Evolutionary conservation across 2,113 vertebrate genomes (phyloP).

Genomic region (Pseudonaja textilis): DNA sequence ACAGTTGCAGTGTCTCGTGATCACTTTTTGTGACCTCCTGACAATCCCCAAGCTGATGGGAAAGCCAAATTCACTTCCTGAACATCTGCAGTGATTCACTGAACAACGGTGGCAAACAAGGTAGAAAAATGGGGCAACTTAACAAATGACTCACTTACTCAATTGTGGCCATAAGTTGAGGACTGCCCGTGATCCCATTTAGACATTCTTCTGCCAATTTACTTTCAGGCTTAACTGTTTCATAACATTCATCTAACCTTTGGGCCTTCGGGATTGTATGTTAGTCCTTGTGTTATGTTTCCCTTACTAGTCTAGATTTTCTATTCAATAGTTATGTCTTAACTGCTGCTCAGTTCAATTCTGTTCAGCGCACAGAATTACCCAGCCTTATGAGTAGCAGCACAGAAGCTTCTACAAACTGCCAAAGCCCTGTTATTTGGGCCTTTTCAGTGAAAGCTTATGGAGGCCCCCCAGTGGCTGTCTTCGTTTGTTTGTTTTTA

Average conservation of each 20-base stretch:
- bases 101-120: neutral
- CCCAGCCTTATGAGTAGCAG: neutral
- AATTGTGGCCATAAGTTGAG: neutral
- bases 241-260: neutral
- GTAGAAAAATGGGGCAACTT: neutral
- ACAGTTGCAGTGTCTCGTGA: neutral
- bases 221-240: neutral
- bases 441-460: neutral
- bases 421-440: neutral
- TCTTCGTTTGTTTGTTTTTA: neutral
- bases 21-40: neutral
- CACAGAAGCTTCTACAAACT: neutral
- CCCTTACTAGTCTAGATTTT: neutral
- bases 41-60: neutral
- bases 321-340: too few species aligned
- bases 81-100: neutral
- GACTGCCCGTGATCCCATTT: neutral
- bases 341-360: neutral
- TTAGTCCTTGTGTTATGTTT: neutral
- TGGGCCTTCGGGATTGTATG: too few species aligned
- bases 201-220: neutral
- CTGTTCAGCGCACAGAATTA: neutral
- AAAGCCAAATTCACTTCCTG: neutral
- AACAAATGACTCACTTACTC: neutral
- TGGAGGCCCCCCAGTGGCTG: constrained; percentile 26